A percentile compares a stretch with the other conserved stretches of the same genome.
phyloP scores from a whole-genome alignment of 1,140 invertebrate genomes.

The Oryzaephilus surinamensis region DNA sequence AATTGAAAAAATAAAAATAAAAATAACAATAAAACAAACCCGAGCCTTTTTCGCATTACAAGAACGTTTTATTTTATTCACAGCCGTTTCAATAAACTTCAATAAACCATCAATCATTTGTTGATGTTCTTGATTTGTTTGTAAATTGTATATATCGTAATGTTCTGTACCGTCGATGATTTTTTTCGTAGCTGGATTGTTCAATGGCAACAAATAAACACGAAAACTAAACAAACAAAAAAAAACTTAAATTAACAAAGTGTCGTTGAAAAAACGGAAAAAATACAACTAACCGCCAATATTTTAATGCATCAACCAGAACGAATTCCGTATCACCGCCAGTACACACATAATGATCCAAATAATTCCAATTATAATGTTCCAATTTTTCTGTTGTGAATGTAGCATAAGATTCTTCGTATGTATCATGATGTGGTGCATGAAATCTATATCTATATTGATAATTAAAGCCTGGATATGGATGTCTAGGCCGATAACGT shows the following conservation, averaged over 20 bases:
- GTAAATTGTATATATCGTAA: conserved; percentile 70
- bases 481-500: conserved; percentile 86
- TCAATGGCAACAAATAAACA: conserved; percentile 73
- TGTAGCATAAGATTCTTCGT: conserved; percentile 89
- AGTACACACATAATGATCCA: conserved; percentile 94
- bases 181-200: conserved; percentile 58
- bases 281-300: too few species aligned
- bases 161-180: conserved; percentile 57
- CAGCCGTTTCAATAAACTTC: conserved; percentile 74
- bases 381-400: conserved; percentile 92
- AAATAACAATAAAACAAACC: conserved; percentile 38
- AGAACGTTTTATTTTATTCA: conserved; percentile 79
- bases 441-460: conserved; percentile 87
- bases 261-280: neutral
- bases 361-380: conserved; percentile 96
- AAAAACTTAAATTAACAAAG: conserved; percentile 2
- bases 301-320: conserved; percentile 80
- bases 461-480: conserved; percentile 81
- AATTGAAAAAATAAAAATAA: conserved; percentile 2
- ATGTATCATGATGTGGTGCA: conserved; percentile 84
- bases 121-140: conserved; percentile 52
- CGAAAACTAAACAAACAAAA: conserved; percentile 57
- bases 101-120: conserved; percentile 62
- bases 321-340: conserved; percentile 79
- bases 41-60: conserved; percentile 48